Evolutionary conservation across 2,888 invertebrate genomes (phyloP).

Genomic region (Limnephilus marmoratus): DNA sequence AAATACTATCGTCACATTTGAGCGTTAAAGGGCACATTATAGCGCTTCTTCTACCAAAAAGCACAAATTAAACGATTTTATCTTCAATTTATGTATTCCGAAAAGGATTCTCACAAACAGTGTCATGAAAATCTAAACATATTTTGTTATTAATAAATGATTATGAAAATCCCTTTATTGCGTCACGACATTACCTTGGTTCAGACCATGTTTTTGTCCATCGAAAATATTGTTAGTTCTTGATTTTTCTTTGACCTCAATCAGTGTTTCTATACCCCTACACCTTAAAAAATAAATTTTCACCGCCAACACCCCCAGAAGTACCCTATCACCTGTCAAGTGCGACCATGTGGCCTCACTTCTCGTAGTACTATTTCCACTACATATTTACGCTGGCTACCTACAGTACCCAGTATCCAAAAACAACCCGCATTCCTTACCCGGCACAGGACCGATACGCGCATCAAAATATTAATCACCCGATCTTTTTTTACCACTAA

Average conservation of each 20-base stretch:
- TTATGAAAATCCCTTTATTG: not conserved
- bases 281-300: not conserved
- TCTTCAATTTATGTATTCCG: not conserved
- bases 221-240: not conserved
- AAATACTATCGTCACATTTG: not conserved
- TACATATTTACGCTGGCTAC: constrained; percentile 2
- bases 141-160: not conserved
- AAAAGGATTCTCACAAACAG: not conserved
- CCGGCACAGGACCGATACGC: constrained; percentile 33
- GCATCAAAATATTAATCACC: constrained; percentile 54
- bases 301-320: not conserved
- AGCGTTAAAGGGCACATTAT: not conserved
- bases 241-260: not conserved
- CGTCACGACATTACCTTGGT: not conserved
- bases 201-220: not conserved
- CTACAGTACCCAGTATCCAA: constrained; percentile 27
- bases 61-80: not conserved
- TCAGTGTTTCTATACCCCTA: not conserved
- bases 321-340: not conserved
- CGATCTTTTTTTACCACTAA: constrained; percentile 33
- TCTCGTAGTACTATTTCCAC: not conserved
- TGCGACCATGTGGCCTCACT: not conserved
- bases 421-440: constrained; percentile 40
- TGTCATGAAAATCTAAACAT: not conserved
- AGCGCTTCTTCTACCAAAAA: not conserved